phyloP scores from a whole-genome alignment of 2,113 vertebrate genomes.

The Nyctereutes procyonoides region DNA sequence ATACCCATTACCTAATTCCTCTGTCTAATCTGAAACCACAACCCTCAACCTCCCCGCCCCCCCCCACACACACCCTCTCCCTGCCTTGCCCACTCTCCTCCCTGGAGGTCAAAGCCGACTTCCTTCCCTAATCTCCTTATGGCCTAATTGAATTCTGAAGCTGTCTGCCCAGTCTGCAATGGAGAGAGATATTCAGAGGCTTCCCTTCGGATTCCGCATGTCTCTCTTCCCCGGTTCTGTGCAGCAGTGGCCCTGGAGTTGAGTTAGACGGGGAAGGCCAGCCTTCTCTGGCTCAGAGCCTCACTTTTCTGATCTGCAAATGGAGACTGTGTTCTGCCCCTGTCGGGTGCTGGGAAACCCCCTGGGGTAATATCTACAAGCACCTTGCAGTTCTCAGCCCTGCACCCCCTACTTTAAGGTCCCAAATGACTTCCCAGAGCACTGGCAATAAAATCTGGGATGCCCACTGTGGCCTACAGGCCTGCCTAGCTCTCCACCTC shows the following conservation, averaged over 20 bases:
- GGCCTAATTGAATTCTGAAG: constrained; percentile 72
- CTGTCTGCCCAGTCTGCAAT: background rate
- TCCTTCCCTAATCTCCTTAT: constrained; percentile 71
- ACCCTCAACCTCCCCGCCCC: too few species aligned
- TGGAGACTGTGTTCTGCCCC: background rate
- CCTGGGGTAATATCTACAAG: background rate
- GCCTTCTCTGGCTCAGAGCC: background rate
- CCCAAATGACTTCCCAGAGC: background rate
- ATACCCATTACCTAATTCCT: constrained; percentile 69
- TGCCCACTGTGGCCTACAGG: rapidly evolving
- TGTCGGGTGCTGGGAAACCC: background rate
- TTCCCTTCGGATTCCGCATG: background rate
- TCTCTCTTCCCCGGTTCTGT: background rate
- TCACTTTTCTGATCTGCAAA: background rate
- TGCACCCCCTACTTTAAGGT: background rate
- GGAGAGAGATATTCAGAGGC: background rate
- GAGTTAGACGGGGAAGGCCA: rapidly evolving
- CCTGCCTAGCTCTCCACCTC: too few species aligned
- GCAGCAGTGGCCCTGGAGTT: background rate
- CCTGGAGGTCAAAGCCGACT: constrained; percentile 54
- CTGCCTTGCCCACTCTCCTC: background rate
- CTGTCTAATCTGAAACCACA: constrained; percentile 29
- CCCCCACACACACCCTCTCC: background rate
- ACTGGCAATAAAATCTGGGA: background rate
- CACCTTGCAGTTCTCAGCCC: background rate